Evolutionary conservation across 1,140 invertebrate genomes (phyloP).

Genomic region (Drosophila willistoni): DNA sequence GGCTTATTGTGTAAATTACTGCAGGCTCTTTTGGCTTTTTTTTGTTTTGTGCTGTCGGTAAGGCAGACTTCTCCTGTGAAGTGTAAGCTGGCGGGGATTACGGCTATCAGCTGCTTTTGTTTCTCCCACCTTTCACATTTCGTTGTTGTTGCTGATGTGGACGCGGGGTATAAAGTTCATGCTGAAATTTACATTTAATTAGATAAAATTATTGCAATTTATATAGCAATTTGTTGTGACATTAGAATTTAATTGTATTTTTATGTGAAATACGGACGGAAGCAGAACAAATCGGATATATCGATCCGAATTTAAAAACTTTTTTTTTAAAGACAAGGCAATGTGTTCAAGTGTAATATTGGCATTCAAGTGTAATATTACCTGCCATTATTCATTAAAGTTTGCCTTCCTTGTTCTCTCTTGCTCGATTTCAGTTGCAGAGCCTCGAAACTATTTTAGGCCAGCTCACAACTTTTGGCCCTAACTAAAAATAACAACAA

Average conservation of each 20-base stretch:
- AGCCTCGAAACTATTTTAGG: conserved; percentile 57
- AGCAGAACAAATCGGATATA: not conserved
- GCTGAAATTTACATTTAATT: conserved; percentile 58
- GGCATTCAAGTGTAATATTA: conserved; percentile 17
- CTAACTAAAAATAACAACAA: conserved; percentile 6
- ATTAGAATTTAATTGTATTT: conserved; percentile 8
- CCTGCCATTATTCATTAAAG: conserved; percentile 61
- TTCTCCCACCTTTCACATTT: not conserved
- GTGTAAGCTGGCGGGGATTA: conserved; percentile 17
- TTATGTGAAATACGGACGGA: not conserved
- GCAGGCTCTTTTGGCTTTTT: conserved; percentile 24
- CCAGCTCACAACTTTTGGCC: conserved; percentile 55
- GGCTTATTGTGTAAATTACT: conserved; percentile 78
- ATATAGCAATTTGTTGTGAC: conserved; percentile 41
- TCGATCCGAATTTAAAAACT: conserved; percentile 3
- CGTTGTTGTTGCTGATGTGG: not conserved
- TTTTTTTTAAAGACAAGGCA: not conserved
- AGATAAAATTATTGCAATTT: conserved; percentile 57
- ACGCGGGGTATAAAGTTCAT: too few relatives aligned
- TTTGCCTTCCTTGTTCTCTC: conserved; percentile 13
- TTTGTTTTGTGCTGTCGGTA: not conserved
- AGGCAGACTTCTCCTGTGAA: conserved; percentile 16
- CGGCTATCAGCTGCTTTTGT: conserved; percentile 12
- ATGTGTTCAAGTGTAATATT: conserved; percentile 18
- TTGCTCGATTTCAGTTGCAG: not conserved